A percentile compares a stretch with the other conserved stretches of the same genome.
These are phyloP conservation scores for Istiophorus platypterus DNA, from an alignment of 2,113 vertebrate genomes.

Conservation along the genomic window DNA sequence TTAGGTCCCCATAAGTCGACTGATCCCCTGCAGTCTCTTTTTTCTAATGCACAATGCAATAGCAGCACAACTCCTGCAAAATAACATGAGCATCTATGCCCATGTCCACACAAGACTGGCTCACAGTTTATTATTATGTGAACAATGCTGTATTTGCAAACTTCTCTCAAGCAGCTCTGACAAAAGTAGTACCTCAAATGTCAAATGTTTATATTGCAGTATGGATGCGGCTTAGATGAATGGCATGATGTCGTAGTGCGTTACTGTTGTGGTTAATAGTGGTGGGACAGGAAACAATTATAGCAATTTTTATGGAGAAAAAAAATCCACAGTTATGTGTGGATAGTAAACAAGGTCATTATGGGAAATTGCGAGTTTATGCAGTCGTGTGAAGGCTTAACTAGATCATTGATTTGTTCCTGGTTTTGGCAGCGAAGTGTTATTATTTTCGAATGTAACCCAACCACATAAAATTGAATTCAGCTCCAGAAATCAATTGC, in stretches of 20 bases:
- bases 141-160: background rate
- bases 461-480: constrained; percentile 25
- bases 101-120: background rate
- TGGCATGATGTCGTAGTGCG: constrained; percentile 17
- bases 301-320: constrained; percentile 22
- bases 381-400: constrained; percentile 19
- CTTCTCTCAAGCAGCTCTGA: background rate
- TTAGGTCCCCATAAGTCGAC: too few species aligned
- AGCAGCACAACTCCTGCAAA: background rate
- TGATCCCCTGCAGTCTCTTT: background rate
- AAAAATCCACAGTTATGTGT: constrained; percentile 24
- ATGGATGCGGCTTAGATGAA: background rate
- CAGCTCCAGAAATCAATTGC: constrained; percentile 13
- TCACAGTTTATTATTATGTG: background rate
- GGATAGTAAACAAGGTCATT: constrained; percentile 40
- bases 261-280: constrained; percentile 31
- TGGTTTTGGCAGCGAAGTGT: constrained; percentile 11
- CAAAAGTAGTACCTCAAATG: background rate
- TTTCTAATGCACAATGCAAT: background rate
- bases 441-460: constrained; percentile 5
- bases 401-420: constrained; percentile 43
- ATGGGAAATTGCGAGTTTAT: constrained; percentile 32
- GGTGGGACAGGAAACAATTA: constrained; percentile 37
- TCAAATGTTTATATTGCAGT: background rate
- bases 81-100: background rate